phyloP scores from a whole-genome alignment of 1,140 invertebrate genomes.

The Lucilia sericata region DNA sequence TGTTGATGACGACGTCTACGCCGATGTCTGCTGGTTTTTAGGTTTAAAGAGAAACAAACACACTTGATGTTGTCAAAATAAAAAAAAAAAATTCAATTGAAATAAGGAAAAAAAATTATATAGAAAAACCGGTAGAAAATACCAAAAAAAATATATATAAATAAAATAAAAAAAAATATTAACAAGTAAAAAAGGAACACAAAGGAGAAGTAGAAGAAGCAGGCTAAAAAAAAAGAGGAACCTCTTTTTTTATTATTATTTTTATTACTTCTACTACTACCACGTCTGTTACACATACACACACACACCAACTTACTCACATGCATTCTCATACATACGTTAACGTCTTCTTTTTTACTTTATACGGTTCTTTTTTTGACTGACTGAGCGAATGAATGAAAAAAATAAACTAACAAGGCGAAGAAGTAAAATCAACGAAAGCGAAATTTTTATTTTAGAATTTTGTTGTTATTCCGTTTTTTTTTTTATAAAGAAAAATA shows the following conservation, averaged over 20 bases:
- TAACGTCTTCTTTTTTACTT: background rate
- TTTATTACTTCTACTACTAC: background rate
- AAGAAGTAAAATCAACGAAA: conserved; percentile 26
- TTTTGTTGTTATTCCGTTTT: conserved; percentile 13
- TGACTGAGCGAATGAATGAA: background rate
- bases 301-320: too few species aligned
- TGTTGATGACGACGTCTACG: background rate
- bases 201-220: background rate
- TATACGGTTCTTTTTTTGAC: background rate
- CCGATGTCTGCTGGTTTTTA: too few species aligned
- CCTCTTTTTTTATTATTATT: background rate
- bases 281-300: background rate
- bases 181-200: too few species aligned
- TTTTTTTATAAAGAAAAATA: too few species aligned
- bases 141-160: background rate
- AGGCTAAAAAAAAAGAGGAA: background rate
- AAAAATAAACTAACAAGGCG: background rate
- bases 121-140: conserved; percentile 23
- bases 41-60: background rate
- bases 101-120: background rate
- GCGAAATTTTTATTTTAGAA: conserved; percentile 44
- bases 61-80: background rate
- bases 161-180: background rate
- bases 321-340: background rate
- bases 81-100: background rate